phyloP scores from a whole-genome alignment of 2,888 invertebrate genomes.

The Drosophila cracens region DNA sequence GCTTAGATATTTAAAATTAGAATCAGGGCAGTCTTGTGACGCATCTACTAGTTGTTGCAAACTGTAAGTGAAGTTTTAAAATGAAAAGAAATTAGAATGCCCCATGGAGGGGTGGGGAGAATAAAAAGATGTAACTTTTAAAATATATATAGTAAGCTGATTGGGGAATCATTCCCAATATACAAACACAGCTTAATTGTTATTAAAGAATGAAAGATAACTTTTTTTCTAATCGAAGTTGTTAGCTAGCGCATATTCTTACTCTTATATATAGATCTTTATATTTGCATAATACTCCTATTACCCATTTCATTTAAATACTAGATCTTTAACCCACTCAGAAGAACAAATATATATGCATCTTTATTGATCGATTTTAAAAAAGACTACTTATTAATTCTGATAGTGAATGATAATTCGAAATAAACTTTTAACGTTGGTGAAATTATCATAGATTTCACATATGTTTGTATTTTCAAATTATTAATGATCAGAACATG shows the following conservation, averaged over 20 bases:
- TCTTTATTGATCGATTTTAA: conserved; percentile 72
- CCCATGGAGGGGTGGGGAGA: not conserved
- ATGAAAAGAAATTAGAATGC: not conserved
- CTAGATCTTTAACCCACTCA: conserved; percentile 77
- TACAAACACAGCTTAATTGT: not conserved
- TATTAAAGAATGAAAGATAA: not conserved
- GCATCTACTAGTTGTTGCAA: conserved; percentile 17
- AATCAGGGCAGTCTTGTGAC: not conserved
- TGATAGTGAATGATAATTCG: conserved; percentile 58
- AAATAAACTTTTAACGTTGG: conserved; percentile 40
- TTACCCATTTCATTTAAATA: not conserved
- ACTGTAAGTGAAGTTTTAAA: conserved; percentile 7
- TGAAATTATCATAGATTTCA: conserved; percentile 39
- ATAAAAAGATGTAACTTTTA: not conserved
- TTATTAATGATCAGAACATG: conserved; percentile 55
- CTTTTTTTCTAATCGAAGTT: too few relatives aligned
- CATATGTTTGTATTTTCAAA: conserved; percentile 43
- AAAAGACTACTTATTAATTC: conserved; percentile 72
- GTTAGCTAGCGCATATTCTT: not conserved
- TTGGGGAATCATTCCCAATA: not conserved
- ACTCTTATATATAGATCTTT: not conserved
- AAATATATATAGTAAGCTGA: not conserved
- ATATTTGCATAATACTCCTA: not conserved
- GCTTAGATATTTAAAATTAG: not conserved
- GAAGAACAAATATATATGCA: conserved; percentile 81